These are phyloP conservation scores for Sturnus vulgaris DNA, from an alignment of 2,113 vertebrate species.

Conservation along the genomic window DNA sequence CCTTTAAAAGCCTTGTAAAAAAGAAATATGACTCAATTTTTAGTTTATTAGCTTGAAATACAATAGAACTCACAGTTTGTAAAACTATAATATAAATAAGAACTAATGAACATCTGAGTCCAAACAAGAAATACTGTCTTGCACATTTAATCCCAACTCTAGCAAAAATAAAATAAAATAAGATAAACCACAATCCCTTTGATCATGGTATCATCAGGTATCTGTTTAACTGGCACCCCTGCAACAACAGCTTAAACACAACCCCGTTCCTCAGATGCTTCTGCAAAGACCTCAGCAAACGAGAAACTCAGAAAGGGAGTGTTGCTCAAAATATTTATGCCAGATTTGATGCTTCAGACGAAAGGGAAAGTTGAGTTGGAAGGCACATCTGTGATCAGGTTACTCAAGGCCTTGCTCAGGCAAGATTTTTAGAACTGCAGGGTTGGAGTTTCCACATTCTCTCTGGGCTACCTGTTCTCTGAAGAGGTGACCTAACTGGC, in stretches of 20 bases:
- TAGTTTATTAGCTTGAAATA: too few relatives aligned
- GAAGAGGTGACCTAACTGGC: constrained; percentile 54
- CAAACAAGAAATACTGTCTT: too few relatives aligned
- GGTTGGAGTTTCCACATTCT: not conserved
- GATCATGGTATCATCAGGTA: constrained; percentile 15
- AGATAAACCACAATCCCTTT: not conserved
- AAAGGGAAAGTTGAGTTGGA: constrained; percentile 60
- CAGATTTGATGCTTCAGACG: constrained; percentile 69
- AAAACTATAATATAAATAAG: too few relatives aligned
- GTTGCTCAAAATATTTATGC: constrained; percentile 73
- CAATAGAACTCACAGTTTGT: too few relatives aligned
- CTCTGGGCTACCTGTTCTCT: not conserved
- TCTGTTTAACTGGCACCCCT: not conserved
- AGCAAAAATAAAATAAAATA: too few relatives aligned
- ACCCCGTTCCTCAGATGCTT: constrained; percentile 67
- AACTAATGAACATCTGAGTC: too few relatives aligned
- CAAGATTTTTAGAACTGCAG: not conserved
- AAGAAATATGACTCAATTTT: too few relatives aligned
- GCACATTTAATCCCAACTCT: too few relatives aligned
- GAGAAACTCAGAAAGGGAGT: constrained; percentile 67
- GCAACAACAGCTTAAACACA: constrained; percentile 21
- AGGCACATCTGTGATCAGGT: not conserved
- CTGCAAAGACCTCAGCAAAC: constrained; percentile 61
- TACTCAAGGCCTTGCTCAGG: not conserved
- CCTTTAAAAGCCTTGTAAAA: too few relatives aligned